Evolutionary conservation across 2,888 invertebrate genomes (phyloP).

Genomic region (Coelopa pilipes): DNA sequence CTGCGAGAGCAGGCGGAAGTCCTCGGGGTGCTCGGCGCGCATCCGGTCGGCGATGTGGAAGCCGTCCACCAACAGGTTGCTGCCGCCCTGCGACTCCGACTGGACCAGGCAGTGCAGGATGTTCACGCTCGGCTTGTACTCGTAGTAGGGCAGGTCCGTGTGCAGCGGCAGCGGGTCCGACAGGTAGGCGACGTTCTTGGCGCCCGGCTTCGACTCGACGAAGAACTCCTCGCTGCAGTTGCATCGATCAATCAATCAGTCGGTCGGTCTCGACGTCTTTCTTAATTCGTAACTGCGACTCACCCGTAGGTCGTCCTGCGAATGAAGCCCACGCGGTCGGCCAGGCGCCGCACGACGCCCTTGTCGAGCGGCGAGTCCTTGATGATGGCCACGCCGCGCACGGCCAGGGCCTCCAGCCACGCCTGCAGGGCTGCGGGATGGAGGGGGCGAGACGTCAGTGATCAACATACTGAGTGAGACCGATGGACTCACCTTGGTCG

Average conservation of each 20-base stretch:
- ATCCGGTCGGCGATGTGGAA: slow-evolving; percentile 74
- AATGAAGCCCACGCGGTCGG: slow-evolving; percentile 75
- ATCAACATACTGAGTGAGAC: neutral
- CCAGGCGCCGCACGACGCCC: slow-evolving; percentile 71
- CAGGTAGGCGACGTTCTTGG: slow-evolving; percentile 80
- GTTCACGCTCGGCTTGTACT: slow-evolving; percentile 79
- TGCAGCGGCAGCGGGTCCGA: slow-evolving; percentile 77
- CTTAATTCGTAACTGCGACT: slow-evolving; percentile 26
- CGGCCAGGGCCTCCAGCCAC: slow-evolving; percentile 74
- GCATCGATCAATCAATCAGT: neutral
- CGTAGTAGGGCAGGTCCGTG: slow-evolving; percentile 81
- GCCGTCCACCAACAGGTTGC: slow-evolving; percentile 76
- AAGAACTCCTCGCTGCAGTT: slow-evolving; percentile 71
- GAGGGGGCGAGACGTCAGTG: neutral
- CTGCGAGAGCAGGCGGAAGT: slow-evolving; percentile 71
- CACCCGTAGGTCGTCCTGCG: slow-evolving; percentile 80
- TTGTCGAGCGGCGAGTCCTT: slow-evolving; percentile 71
- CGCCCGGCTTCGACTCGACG: slow-evolving; percentile 75
- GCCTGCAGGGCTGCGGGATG: slow-evolving; percentile 59
- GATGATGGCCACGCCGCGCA: slow-evolving; percentile 75
- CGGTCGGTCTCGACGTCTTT: neutral
- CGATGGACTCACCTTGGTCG: slow-evolving; percentile 62
- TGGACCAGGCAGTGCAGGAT: slow-evolving; percentile 79
- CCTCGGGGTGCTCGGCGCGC: slow-evolving; percentile 69
- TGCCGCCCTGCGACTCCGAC: slow-evolving; percentile 73